Evolutionary conservation across 2,888 invertebrate species (phyloP), one percentile per base, ranked within the genome.

Genomic region (Xestia xanthographa): DNA sequence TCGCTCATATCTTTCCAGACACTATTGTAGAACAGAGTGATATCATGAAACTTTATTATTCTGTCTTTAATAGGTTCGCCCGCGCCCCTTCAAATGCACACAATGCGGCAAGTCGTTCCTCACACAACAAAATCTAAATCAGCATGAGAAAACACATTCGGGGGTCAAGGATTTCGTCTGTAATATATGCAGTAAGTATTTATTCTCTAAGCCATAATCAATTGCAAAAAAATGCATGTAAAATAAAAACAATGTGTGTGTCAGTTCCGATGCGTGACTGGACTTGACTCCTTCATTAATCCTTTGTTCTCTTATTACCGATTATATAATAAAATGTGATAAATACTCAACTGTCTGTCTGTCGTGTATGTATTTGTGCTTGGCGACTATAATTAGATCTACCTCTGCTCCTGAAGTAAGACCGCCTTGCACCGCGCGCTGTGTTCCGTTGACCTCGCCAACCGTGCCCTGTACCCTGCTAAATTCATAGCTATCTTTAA

Each of bases 121-220:
- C 69, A 98, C 98, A n/a, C 97, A 97, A 72, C 98, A 98, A 92
- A 98, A 98, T 92, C 94, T 98, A 1, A 97, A 95, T 41, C 98
- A 98, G 83, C 98, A 98, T 87, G 97, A 97, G 89, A 97, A 97
- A 84, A 98, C 98, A 0, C 98, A 98, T 89, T 97, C 97, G 0
- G 98, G 98, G 0, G 92, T 98, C 38, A 98, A 98, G 87, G 97
- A 98, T 84, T 98, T 97, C 88, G 94, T 97, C 17, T 98, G 98
- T 86, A 97, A 97, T 77, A 93, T 97, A 29, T 98, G 98, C 87
- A 97, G 98, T 97, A 90, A 95, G 97, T 94, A 68, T 43, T 48
- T 22, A 48, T 48, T 48, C 20, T 48, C 20, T 48, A 0, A 48
- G 6, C 6, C 20, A 48, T 20, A 48, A 48, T 20, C 6, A 20